Conservation (phyloP, 2,888 invertebrate species). For the Ophion costatus region DNA sequence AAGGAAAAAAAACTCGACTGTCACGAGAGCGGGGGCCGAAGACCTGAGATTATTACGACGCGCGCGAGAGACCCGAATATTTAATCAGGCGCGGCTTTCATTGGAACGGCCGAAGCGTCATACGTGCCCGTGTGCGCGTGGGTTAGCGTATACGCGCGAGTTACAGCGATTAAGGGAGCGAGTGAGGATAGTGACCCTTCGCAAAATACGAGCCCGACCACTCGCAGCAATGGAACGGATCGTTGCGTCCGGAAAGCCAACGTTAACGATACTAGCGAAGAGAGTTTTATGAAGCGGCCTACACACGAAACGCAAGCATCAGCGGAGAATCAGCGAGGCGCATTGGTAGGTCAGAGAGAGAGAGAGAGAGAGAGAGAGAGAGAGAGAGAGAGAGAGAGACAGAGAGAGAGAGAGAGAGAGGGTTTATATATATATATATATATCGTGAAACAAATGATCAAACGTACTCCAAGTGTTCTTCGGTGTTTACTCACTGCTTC, state of each 20-base stretch:
- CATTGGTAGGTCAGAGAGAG: background rate
- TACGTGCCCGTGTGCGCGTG: background rate
- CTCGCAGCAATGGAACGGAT: slow-evolving; percentile 38
- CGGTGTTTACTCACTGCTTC: slow-evolving; percentile 79
- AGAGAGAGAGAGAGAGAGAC: slow-evolving; percentile 2
- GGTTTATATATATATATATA: slow-evolving; percentile 11
- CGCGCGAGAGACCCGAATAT: slow-evolving; percentile 38
- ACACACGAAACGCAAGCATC: slow-evolving; percentile 10
- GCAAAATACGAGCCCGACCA: slow-evolving; percentile 35
- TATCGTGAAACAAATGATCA: background rate
- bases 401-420: slow-evolving; percentile 5
- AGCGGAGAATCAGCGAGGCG: background rate
- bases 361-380: background rate
- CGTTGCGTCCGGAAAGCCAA: slow-evolving; percentile 63
- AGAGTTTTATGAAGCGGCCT: slow-evolving; percentile 14
- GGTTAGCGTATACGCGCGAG: slow-evolving; percentile 8
- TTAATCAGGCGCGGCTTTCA: background rate
- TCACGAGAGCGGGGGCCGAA: background rate
- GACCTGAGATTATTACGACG: slow-evolving; percentile 14
- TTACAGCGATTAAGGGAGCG: slow-evolving; percentile 49
- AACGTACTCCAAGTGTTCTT: slow-evolving; percentile 65
- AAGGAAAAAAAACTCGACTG: slow-evolving; percentile 7
- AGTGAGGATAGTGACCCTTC: slow-evolving; percentile 65
- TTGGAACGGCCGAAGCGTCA: slow-evolving; percentile 14
- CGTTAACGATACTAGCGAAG: slow-evolving; percentile 55